phyloP scores from a whole-genome alignment of 2,888 invertebrate genomes.

The Rotaria socialis region DNA sequence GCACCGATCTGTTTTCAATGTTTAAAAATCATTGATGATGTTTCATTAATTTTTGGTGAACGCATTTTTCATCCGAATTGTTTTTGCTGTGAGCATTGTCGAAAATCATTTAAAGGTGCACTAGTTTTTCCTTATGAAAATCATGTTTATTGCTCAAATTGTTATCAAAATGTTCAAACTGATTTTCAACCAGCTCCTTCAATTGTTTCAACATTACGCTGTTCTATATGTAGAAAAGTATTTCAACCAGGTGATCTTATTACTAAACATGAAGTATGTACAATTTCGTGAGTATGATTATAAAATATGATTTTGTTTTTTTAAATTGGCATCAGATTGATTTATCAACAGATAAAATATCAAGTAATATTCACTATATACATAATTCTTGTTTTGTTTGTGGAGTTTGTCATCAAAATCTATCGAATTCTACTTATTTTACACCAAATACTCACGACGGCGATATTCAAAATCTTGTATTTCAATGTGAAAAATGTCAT shows the following conservation, averaged over 20 bases:
- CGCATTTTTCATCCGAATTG: not conserved
- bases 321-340: not conserved
- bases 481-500: slow-evolving; percentile 32
- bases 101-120: not conserved
- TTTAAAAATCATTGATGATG: slow-evolving; percentile 10
- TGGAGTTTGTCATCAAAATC: slow-evolving; percentile 1
- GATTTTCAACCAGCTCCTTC: not conserved
- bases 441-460: not conserved
- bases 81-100: not conserved
- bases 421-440: not conserved
- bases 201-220: not conserved
- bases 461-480: not conserved
- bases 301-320: too few relatives aligned
- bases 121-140: slow-evolving; percentile 30
- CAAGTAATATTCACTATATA: not conserved
- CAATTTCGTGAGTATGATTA: not conserved
- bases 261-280: not conserved
- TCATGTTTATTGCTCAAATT: not conserved
- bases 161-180: not conserved
- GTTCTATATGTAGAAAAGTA: not conserved
- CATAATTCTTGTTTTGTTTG: slow-evolving; percentile 30
- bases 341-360: not conserved
- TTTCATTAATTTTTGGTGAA: slow-evolving; percentile 15
- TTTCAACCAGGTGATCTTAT: slow-evolving; percentile 11
- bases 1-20: slow-evolving; percentile 16